phyloP scores from a whole-genome alignment of 2,797 vertebrate genomes.

The Coendou prehensilis region DNA sequence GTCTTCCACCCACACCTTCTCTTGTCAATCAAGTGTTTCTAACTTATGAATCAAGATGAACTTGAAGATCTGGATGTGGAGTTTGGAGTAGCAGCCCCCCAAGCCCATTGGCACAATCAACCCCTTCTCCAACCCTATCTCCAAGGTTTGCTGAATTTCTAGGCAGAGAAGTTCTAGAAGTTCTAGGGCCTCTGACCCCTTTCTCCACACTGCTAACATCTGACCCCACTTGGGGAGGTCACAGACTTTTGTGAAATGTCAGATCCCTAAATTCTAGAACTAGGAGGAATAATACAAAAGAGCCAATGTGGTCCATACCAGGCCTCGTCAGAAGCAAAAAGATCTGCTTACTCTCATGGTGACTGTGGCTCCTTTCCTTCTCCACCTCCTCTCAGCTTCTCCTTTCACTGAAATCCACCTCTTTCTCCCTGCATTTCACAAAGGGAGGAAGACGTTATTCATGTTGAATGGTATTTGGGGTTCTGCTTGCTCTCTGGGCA shows the following conservation, averaged over 20 bases:
- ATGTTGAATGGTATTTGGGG: not conserved
- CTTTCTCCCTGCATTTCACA: not conserved
- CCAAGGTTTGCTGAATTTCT: not conserved
- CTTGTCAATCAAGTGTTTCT: not conserved
- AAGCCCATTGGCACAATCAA: not conserved
- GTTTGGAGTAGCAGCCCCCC: not conserved
- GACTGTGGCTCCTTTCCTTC: not conserved
- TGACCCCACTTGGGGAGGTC: not conserved
- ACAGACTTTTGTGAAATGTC: not conserved
- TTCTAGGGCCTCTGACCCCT: not conserved
- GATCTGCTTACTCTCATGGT: not conserved
- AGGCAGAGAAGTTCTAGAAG: not conserved
- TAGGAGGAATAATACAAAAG: not conserved
- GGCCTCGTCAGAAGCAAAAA: not conserved
- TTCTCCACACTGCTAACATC: not conserved
- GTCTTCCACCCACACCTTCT: not conserved
- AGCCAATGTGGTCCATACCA: not conserved
- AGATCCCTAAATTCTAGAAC: not conserved
- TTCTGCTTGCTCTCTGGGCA: not conserved
- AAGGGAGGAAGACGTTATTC: not conserved
- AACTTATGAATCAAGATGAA: not conserved
- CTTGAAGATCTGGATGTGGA: not conserved
- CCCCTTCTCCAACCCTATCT: not conserved
- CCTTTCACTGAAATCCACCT: not conserved
- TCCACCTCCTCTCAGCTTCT: not conserved